A percentile compares a stretch with the other conserved stretches of the same genome.
Evolutionary conservation across 2,888 invertebrate species (phyloP).

Genomic region (Xylocampa areola): DNA sequence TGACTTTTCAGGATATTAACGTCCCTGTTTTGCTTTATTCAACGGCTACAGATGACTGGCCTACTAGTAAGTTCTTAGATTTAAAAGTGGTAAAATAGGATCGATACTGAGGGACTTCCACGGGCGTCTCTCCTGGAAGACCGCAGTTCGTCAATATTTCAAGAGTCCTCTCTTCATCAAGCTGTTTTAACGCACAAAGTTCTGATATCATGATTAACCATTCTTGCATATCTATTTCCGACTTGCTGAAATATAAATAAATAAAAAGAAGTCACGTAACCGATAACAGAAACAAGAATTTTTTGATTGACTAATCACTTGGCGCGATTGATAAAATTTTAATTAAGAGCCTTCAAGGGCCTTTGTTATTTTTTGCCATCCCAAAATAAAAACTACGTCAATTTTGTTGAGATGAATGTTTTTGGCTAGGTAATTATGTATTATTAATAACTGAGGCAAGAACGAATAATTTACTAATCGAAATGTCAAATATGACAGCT

Average conservation of each 20-base stretch:
- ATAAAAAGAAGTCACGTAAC: not conserved
- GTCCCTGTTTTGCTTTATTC: too few species aligned
- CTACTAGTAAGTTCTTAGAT: conserved; percentile 53
- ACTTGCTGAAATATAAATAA: conserved; percentile 71
- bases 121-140: conserved; percentile 70
- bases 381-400: too few species aligned
- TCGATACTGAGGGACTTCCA: conserved; percentile 73
- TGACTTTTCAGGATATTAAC: too few species aligned
- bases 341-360: too few species aligned
- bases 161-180: conserved; percentile 65
- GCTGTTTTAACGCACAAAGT: conserved; percentile 65
- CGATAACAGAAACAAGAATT: not conserved
- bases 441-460: too few species aligned
- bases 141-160: conserved; percentile 77
- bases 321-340: too few species aligned
- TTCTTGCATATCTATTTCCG: conserved; percentile 74
- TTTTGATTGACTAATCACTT: too few species aligned
- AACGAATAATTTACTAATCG: too few species aligned
- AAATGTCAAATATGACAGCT: too few species aligned
- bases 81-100: conserved; percentile 74
- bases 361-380: too few species aligned
- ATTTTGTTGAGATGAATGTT: too few species aligned
- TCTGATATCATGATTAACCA: conserved; percentile 73
- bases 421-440: too few species aligned
- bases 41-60: not conserved